Evolutionary conservation across 2,888 invertebrate genomes (phyloP), one percentile per base, ranked within the genome.

Genomic region (Eilema sororculum): DNA sequence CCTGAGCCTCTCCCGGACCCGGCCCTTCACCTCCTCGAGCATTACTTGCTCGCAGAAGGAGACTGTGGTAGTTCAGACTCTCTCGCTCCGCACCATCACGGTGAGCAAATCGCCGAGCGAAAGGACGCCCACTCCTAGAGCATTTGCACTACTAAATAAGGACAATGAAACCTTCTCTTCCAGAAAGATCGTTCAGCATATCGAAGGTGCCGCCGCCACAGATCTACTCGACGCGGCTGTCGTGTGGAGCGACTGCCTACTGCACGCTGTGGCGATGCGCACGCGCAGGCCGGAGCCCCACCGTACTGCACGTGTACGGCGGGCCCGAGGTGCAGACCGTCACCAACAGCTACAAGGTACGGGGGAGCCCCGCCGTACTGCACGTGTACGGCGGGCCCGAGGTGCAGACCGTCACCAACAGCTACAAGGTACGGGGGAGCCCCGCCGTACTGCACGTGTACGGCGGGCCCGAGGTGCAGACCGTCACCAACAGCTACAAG

Each of bases 281-380:
- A 0, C 86, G 87, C 12, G 67, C 86, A 24, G 90, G 91, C 52
- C 90, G 97, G 74, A 98, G 99, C 94, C 99, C 99, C 0, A 99
- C 99, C 22, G 97, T 99, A 73, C 96, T 99, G 65, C 99, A 99
- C 92, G 98, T 99, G 68, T 99, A 99, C 90, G 99, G 99, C 3
- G 99, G 99, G 0, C 99, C 99, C 0, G 99, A 99, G 91, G 99
- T 99, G 64, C 99, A 99, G 94, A 96, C 99, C 57, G 99, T 99
- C 73, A 98, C 98, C 68, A 99, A 99, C 93, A 98, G 98, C 9
- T 99, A 98, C 87, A 98, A 98, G 96, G 98, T 98, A 37, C 30
- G 30, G 30, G 30, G 30, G 30, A 33, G 30, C 30, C 30, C 30
- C 30, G 8, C 30, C 30, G 30, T 33, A 8, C 30, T 33, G 30